Evolutionary conservation across 2,797 vertebrate genomes (phyloP).

Genomic region (Acropternis orthonyx): DNA sequence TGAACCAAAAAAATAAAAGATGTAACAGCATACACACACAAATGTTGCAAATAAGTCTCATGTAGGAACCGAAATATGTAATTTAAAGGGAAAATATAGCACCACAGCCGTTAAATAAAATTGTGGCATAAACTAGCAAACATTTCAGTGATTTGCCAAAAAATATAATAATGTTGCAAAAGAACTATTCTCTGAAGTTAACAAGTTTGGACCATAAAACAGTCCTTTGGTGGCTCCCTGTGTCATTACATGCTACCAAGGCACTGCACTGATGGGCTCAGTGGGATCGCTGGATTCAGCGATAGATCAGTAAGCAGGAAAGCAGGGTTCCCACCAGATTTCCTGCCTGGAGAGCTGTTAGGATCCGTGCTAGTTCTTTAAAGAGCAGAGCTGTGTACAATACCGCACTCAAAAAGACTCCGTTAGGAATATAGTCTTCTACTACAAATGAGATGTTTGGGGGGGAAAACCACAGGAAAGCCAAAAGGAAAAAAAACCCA

Average conservation of each 20-base stretch:
- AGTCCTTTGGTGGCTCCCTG: conserved; percentile 28
- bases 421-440: conserved; percentile 50
- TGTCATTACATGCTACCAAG: conserved; percentile 39
- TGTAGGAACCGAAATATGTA: neutral
- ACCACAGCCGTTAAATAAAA: conserved; percentile 8
- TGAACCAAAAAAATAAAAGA: conserved; percentile 23
- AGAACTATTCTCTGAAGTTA: conserved; percentile 1
- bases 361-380: conserved; percentile 42
- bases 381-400: conserved; percentile 60
- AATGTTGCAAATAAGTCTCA: neutral
- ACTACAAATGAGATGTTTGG: conserved; percentile 55
- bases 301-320: conserved; percentile 50
- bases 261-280: conserved; percentile 47
- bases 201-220: neutral
- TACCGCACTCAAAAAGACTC: conserved; percentile 34
- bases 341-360: conserved; percentile 56
- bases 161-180: neutral
- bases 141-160: neutral
- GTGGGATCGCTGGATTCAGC: conserved; percentile 2
- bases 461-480: neutral
- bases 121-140: neutral
- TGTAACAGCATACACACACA: neutral
- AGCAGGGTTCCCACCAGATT: conserved; percentile 36
- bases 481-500: neutral
- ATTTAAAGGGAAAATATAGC: conserved; percentile 16